phyloP scores from a whole-genome alignment of 2,113 vertebrate species.

The Cochlearius cochlearius region DNA sequence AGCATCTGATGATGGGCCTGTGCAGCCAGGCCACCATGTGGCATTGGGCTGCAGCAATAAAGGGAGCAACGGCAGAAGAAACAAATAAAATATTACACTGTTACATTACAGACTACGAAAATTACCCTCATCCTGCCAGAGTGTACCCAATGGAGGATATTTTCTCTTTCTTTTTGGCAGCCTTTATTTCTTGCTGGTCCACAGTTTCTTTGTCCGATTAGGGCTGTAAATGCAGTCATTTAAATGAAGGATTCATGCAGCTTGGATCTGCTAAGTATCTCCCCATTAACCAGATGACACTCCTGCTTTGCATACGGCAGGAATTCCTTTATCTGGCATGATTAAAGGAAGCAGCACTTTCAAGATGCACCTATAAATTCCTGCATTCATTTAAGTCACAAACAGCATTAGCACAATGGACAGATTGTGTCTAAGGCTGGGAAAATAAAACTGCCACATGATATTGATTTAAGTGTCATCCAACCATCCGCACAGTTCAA shows the following conservation, averaged over 20 bases:
- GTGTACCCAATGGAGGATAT: not conserved
- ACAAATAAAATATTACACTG: not conserved
- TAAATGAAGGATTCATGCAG: conserved; percentile 25
- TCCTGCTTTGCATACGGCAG: not conserved
- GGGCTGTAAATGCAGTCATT: not conserved
- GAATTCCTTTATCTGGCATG: conserved; percentile 6
- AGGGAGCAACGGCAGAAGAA: not conserved
- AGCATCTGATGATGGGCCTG: not conserved
- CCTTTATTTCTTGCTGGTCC: not conserved
- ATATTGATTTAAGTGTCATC: not conserved
- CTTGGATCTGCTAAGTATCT: not conserved
- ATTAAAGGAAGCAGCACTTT: not conserved
- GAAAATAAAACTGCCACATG: conserved; percentile 8
- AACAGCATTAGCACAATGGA: not conserved
- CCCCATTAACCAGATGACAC: conserved; percentile 7
- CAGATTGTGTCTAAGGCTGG: not conserved
- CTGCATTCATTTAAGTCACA: not conserved
- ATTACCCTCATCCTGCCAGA: not conserved
- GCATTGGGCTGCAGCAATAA: not conserved
- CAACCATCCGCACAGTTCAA: not conserved
- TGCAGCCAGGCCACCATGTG: not conserved
- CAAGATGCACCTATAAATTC: conserved; percentile 25
- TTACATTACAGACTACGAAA: not conserved
- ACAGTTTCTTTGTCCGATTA: not conserved
- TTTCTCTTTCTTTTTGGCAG: not conserved